Conservation (phyloP, 2,888 invertebrate species). For the Agrotis segetum region DNA sequence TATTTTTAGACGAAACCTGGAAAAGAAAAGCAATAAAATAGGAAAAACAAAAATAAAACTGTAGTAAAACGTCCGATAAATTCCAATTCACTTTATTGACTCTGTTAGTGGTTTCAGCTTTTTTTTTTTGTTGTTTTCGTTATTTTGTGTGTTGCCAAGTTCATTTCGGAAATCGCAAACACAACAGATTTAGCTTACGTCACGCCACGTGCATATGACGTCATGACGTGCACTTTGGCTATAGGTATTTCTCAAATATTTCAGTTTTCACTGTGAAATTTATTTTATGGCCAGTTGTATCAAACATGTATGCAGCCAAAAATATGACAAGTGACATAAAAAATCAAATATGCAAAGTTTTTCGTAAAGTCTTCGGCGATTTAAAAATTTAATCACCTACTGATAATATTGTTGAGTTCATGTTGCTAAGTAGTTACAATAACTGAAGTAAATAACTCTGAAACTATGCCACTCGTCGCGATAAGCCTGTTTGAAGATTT, state of each 20-base stretch:
- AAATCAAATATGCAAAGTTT: background rate
- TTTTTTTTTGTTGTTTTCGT: conserved; percentile 8
- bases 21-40: conserved; percentile 19
- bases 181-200: conserved; percentile 44
- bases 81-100: conserved; percentile 8
- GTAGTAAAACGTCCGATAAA: conserved; percentile 20
- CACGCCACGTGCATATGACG: conserved; percentile 48
- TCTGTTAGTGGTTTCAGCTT: conserved; percentile 4
- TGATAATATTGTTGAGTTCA: background rate
- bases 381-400: background rate
- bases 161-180: conserved; percentile 21
- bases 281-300: conserved; percentile 24
- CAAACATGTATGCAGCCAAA: conserved; percentile 1
- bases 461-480: conserved; percentile 21
- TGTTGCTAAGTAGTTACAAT: conserved; percentile 4
- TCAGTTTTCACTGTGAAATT: conserved; percentile 18
- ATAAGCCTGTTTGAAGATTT: conserved; percentile 52
- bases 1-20: conserved; percentile 20
- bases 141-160: conserved; percentile 8
- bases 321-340: background rate
- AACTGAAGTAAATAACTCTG: conserved; percentile 26
- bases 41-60: conserved; percentile 18
- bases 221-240: conserved; percentile 3
- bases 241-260: conserved; percentile 30
- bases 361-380: background rate